These are phyloP conservation scores for Tiaroga cobitis DNA, from an alignment of 2,797 vertebrate genomes.

Conservation along the genomic window DNA sequence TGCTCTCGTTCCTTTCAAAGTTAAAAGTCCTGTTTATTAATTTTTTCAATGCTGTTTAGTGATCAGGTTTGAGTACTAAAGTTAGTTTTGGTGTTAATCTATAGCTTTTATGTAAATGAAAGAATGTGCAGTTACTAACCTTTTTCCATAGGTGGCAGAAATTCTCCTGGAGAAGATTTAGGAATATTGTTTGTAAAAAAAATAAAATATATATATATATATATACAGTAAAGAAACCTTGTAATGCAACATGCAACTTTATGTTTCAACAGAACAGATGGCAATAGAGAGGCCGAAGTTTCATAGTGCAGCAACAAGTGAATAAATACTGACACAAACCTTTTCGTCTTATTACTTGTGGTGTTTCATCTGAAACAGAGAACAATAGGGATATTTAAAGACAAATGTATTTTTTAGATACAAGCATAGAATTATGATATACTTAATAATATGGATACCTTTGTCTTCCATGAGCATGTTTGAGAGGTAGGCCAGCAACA, in stretches of 20 bases:
- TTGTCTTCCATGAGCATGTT: slow-evolving; percentile 73
- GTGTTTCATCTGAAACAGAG: slow-evolving; percentile 65
- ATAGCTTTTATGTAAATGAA: not conserved
- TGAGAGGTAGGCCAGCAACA: slow-evolving; percentile 75
- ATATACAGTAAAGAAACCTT: not conserved
- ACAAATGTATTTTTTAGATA: not conserved
- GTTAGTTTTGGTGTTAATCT: slow-evolving; percentile 29
- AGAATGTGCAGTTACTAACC: slow-evolving; percentile 65
- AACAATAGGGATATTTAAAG: slow-evolving; percentile 1
- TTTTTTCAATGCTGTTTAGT: not conserved
- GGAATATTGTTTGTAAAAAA: not conserved
- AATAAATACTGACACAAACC: slow-evolving; percentile 61
- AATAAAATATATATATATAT: too few relatives aligned
- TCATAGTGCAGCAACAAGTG: not conserved
- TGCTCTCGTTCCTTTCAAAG: slow-evolving; percentile 19
- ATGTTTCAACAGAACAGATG: not conserved
- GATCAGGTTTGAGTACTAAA: slow-evolving; percentile 6
- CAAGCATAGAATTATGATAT: not conserved
- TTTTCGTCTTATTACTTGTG: slow-evolving; percentile 72
- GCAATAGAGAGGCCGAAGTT: not conserved
- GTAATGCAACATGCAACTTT: not conserved
- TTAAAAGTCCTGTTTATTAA: not conserved
- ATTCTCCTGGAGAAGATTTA: slow-evolving; percentile 67
- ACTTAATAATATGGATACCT: slow-evolving; percentile 64
- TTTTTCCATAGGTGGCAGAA: slow-evolving; percentile 75